These are phyloP conservation scores for Dufourea novaeangliae DNA, from an alignment of 1,140 invertebrate genomes.

Conservation along the genomic window DNA sequence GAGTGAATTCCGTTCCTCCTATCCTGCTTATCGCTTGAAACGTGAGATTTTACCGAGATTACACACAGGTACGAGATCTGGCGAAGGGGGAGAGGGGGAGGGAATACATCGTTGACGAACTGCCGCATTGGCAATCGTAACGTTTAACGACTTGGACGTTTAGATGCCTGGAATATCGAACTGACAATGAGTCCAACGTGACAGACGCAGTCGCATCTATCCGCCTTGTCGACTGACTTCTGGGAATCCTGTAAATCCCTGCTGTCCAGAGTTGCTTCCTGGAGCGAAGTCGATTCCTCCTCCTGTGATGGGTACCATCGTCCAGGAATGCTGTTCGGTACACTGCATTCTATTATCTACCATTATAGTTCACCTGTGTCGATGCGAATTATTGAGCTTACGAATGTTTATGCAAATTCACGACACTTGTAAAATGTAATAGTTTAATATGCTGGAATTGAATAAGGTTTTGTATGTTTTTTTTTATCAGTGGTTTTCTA, in stretches of 20 bases:
- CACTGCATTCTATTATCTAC: background rate
- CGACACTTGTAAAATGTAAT: too few species aligned
- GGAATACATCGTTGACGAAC: background rate
- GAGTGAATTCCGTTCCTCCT: too few species aligned
- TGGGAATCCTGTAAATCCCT: background rate
- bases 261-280: background rate
- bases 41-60: slow-evolving; percentile 6
- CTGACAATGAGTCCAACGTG: background rate
- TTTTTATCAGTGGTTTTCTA: too few species aligned
- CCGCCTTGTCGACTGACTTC: background rate
- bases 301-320: too few species aligned
- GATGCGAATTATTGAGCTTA: too few species aligned
- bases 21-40: background rate
- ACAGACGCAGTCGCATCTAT: background rate
- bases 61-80: background rate
- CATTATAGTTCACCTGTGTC: too few species aligned
- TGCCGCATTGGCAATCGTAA: background rate
- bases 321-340: too few species aligned
- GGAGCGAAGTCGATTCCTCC: background rate
- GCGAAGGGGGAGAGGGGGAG: too few species aligned
- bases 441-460: too few species aligned
- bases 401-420: too few species aligned
- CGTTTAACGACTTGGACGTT: slow-evolving; percentile 4
- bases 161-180: background rate
- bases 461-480: too few species aligned